phyloP scores from a whole-genome alignment of 2,113 vertebrate species.

The Ranitomeya variabilis region DNA sequence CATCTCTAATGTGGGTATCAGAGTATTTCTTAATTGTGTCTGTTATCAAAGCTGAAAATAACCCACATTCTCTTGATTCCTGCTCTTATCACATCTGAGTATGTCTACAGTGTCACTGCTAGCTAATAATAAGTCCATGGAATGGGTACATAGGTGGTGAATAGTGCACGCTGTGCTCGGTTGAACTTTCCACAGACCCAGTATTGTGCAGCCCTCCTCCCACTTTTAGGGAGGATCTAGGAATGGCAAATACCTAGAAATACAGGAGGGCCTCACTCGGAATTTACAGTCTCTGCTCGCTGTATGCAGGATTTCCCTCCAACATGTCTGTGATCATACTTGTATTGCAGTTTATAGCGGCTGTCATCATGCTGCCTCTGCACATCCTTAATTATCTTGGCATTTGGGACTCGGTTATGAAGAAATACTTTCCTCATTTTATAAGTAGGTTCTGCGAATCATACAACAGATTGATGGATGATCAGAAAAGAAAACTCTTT shows the following conservation, averaged over 20 bases:
- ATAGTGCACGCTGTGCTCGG: background rate
- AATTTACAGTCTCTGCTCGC: background rate
- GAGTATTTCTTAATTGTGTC: too few relatives aligned
- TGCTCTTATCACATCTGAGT: background rate
- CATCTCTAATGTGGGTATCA: too few relatives aligned
- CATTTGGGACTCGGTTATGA: background rate
- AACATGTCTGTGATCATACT: conserved; percentile 28
- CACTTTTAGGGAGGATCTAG: background rate
- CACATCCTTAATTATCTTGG: conserved; percentile 40
- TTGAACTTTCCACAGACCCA: background rate
- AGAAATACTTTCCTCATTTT: conserved; percentile 31
- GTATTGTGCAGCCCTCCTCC: background rate
- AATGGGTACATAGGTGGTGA: background rate
- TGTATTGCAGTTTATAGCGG: background rate
- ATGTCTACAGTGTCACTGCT: background rate
- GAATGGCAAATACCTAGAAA: too few relatives aligned
- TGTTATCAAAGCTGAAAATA: background rate
- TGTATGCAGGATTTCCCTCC: background rate
- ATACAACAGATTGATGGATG: conserved; percentile 69
- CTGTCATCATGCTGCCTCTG: conserved; percentile 23
- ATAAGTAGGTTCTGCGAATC: fast-evolving
- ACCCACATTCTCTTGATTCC: background rate
- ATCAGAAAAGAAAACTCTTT: conserved; percentile 79
- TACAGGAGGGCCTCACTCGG: background rate
- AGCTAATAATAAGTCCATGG: background rate